Percentiles rank a stretch among this genome's conserved stretches.
Conservation (phyloP, 2,113 vertebrate genomes). For the Pachyramphus minor region DNA sequence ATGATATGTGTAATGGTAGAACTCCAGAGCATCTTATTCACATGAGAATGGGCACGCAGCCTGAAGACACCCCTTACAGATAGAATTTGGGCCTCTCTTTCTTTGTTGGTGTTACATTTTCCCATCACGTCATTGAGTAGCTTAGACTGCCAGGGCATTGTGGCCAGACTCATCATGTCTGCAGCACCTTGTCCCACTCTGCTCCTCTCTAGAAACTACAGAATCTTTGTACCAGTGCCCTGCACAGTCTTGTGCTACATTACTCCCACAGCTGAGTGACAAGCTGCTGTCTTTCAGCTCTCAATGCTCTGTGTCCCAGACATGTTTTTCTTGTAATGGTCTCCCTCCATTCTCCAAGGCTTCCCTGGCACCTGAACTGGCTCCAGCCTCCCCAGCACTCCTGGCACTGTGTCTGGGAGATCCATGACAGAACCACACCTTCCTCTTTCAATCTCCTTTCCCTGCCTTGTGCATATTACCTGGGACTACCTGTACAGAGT, state of each 20-base stretch:
- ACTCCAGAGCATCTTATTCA: not conserved
- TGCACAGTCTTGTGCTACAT: not conserved
- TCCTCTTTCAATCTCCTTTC: not conserved
- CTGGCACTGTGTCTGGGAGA: not conserved
- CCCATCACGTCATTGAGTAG: not conserved
- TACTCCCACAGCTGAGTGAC: accelerated
- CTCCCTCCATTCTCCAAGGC: no score
- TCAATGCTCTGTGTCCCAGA: not conserved
- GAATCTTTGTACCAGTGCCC: not conserved
- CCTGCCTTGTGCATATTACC: not conserved
- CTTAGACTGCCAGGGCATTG: not conserved
- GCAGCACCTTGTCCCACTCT: not conserved
- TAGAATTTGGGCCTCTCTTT: not conserved
- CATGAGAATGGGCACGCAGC: not conserved
- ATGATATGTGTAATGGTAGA: not conserved
- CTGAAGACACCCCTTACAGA: accelerated
- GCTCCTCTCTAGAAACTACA: not conserved
- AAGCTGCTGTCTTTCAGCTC: not conserved
- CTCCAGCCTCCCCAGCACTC: not conserved
- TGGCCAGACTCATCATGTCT: not conserved
- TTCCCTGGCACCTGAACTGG: not conserved
- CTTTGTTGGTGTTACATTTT: not conserved
- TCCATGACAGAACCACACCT: not conserved
- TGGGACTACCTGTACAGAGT: not conserved
- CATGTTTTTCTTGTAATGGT: not conserved